Percentiles rank a stretch among this genome's conserved stretches.
phyloP scores from a whole-genome alignment of 2,113 vertebrate species.

The Odobenus rosmarus region DNA sequence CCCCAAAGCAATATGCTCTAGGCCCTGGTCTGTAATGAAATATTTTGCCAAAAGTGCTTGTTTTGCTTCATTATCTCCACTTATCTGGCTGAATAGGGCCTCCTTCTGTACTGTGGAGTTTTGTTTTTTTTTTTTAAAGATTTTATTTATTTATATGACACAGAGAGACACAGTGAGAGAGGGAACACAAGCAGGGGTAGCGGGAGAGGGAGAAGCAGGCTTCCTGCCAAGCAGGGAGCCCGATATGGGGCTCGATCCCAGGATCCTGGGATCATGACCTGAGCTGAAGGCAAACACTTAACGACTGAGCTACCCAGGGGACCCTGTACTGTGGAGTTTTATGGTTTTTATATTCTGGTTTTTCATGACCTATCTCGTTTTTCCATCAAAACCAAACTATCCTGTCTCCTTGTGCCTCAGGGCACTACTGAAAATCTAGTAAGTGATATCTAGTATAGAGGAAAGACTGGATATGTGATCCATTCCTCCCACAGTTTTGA shows the following conservation, averaged over 20 bases:
- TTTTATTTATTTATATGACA: no score
- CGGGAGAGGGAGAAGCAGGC: no score
- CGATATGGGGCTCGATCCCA: no score
- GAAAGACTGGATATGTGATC: not conserved
- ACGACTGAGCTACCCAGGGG: no score
- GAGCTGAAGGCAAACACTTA: no score
- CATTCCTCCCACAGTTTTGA: not conserved
- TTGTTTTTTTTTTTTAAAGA: no score
- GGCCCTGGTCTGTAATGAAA: not conserved
- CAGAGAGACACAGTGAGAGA: no score
- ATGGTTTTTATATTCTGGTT: not conserved
- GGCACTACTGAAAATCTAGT: not conserved
- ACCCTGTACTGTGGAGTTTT: no score
- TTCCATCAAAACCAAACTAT: not conserved
- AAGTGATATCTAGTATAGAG: not conserved
- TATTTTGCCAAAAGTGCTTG: not conserved
- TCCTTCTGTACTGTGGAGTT: not conserved
- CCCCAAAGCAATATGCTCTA: not conserved
- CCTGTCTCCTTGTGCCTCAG: not conserved
- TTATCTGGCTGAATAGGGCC: not conserved
- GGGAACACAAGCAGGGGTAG: no score
- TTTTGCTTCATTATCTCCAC: not conserved
- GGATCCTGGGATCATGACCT: no score
- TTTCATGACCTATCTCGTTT: not conserved
- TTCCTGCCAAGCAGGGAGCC: no score